Conservation (phyloP, 2,888 invertebrate genomes). For the Trichacis sp. region DNA sequence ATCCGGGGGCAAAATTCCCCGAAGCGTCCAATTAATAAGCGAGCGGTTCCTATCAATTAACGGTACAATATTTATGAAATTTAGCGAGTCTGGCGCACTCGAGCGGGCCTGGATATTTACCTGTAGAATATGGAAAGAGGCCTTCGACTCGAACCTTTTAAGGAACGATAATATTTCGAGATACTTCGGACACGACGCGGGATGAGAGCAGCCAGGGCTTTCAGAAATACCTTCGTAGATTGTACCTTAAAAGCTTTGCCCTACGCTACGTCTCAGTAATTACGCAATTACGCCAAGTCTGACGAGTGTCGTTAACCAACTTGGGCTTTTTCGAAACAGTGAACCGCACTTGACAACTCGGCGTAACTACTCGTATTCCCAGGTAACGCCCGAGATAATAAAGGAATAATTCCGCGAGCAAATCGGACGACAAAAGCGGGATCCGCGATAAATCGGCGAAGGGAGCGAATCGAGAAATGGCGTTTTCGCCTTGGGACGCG, state of each 20-base stretch:
- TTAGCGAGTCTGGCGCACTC: background rate
- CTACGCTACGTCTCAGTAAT: background rate
- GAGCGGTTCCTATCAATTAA: background rate
- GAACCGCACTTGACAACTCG: background rate
- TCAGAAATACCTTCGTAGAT: background rate
- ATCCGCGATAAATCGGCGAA: background rate
- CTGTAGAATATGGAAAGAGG: background rate
- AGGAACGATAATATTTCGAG: constrained; percentile 2
- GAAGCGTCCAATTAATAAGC: background rate
- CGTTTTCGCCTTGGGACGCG: background rate
- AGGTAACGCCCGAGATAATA: background rate
- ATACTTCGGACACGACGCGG: constrained; percentile 5
- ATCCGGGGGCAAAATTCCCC: too few relatives aligned
- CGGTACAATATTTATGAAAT: background rate
- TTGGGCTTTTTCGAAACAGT: background rate
- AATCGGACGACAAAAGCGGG: constrained; percentile 7
- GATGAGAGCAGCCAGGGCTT: constrained; percentile 3
- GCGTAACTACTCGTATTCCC: background rate
- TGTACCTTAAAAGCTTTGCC: constrained; percentile 5
- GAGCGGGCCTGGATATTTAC: background rate
- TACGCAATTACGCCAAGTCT: constrained; percentile 1
- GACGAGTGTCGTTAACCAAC: background rate
- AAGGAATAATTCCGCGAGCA: background rate
- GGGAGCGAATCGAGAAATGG: background rate
- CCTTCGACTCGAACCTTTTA: background rate